Evolutionary conservation across 1,140 invertebrate genomes (phyloP).

Genomic region (Drosophila lacertosa): DNA sequence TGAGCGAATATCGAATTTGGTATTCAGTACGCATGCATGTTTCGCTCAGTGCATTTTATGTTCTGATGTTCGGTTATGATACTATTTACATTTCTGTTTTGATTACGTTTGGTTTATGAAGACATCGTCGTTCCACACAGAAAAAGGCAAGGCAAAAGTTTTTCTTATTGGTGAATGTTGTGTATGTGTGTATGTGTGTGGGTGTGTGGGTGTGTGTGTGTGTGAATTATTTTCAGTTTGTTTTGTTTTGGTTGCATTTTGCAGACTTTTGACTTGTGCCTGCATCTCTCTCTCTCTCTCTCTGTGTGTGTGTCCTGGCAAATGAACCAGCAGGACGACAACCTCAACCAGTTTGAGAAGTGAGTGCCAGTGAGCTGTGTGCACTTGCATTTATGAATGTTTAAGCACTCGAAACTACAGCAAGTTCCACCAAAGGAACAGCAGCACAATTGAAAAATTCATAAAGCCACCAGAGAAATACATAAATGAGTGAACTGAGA

Average conservation of each 20-base stretch:
- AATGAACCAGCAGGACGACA: conserved; percentile 61
- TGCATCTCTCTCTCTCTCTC: too few species aligned
- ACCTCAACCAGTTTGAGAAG: conserved; percentile 27
- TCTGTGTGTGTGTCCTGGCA: conserved; percentile 34
- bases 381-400: conserved; percentile 79
- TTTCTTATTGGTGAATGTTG: conserved; percentile 37
- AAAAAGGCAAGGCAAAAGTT: conserved; percentile 46
- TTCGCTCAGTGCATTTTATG: conserved; percentile 33
- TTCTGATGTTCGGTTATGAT: conserved; percentile 3
- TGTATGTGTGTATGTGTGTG: conserved; percentile 29
- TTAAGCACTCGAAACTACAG: conserved; percentile 60
- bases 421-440: conserved; percentile 34
- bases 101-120: conserved; percentile 59
- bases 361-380: conserved; percentile 56
- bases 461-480: conserved; percentile 65
- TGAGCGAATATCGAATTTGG: not conserved
- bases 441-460: conserved; percentile 75
- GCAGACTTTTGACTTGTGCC: conserved; percentile 63
- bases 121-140: conserved; percentile 39
- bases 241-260: conserved; percentile 64
- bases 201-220: conserved; percentile 34
- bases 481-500: conserved; percentile 29
- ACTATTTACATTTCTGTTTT: conserved; percentile 42
- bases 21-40: not conserved
- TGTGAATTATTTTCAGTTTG: conserved; percentile 40